Evolutionary conservation across 1,140 invertebrate genomes (phyloP), one percentile per base, ranked within the genome.

Genomic region (Drosophila navojoa): DNA sequence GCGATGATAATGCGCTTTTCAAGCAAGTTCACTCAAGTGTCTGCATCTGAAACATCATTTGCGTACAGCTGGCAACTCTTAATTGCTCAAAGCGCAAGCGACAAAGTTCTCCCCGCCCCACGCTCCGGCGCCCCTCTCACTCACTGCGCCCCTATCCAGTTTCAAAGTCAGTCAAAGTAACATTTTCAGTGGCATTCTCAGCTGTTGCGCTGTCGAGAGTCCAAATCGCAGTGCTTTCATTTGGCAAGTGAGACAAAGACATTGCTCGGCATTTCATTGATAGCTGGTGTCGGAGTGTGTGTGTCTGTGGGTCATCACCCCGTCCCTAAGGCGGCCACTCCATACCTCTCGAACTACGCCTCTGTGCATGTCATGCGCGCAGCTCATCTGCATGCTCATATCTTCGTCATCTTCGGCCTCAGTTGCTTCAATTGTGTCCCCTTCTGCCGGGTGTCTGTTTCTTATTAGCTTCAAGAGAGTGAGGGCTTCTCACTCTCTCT

Each of bases 1-100:
- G 84, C 84, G 85, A 89, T 89, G 84, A 89, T 90, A 84, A 89
- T 89, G 84, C 84, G 77, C 85, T 80, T 80, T 89, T 66, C 75
- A 82, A 72, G 77, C 81, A 77, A 84, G n/a, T 19, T n/a, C 25
- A 38, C 47, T 47, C 63, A 44, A 15, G 52, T 45, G 42, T 45
- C 61, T 82, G 79, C 79, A 84, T 77, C 80, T 84, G 45, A 10
- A 25, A 49, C 61, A 66, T 72, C 69, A 76, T 76, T 72, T 72
- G 69, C 69, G 62, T 76, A 50, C 52, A 57, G 47, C 40, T 53
- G 50, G 67, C 54, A 67, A 71, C 62, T 84, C 89, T 89, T 89
- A 89, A 89, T 89, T 89, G 74, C 85, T 78, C 84, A 89, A 89
- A 89, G 84, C 84, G 45, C 49, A 61, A 71, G 82, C 82, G 82